Conservation (phyloP, 2,797 vertebrate genomes). For the Anguilla anguilla region DNA sequence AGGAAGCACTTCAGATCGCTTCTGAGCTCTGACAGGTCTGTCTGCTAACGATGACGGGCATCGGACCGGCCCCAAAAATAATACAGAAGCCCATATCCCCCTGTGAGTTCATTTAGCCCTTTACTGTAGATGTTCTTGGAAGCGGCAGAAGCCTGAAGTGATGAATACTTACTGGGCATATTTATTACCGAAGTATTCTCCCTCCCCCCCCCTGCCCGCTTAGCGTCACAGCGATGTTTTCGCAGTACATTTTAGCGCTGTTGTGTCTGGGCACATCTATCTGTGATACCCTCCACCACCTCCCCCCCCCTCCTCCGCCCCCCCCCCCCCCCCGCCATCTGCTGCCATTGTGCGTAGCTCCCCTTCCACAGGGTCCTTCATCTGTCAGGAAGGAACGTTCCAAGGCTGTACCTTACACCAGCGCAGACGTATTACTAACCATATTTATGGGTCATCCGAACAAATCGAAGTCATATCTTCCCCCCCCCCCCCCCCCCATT, state of each 20-base stretch:
- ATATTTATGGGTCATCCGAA: slow-evolving; percentile 60
- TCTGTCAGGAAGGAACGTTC: slow-evolving; percentile 79
- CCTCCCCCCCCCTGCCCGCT: too few relatives aligned
- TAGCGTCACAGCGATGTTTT: slow-evolving; percentile 55
- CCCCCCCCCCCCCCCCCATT: slow-evolving; percentile 21
- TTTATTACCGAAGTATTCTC: slow-evolving; percentile 55
- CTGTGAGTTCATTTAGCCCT: neutral
- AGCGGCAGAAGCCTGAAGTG: slow-evolving; percentile 36
- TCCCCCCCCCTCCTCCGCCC: slow-evolving; percentile 42
- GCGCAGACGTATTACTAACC: slow-evolving; percentile 72
- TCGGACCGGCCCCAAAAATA: neutral
- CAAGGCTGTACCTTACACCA: slow-evolving; percentile 89
- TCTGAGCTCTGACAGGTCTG: neutral
- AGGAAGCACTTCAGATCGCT: neutral
- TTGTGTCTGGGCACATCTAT: slow-evolving; percentile 71
- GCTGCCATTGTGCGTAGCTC: slow-evolving; percentile 93
- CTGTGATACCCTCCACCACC: slow-evolving; percentile 52
- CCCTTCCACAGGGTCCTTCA: slow-evolving; percentile 79
- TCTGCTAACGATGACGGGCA: neutral
- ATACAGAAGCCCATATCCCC: neutral
- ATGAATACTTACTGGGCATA: slow-evolving; percentile 61
- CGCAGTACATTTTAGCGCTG: slow-evolving; percentile 82
- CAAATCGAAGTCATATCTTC: slow-evolving; percentile 30
- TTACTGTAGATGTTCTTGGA: too few relatives aligned
- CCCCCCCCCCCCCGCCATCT: slow-evolving; percentile 75